Evolutionary conservation across 2,888 invertebrate species (phyloP), one percentile per base, ranked within the genome.

Genomic region (Drosophila algonquin): DNA sequence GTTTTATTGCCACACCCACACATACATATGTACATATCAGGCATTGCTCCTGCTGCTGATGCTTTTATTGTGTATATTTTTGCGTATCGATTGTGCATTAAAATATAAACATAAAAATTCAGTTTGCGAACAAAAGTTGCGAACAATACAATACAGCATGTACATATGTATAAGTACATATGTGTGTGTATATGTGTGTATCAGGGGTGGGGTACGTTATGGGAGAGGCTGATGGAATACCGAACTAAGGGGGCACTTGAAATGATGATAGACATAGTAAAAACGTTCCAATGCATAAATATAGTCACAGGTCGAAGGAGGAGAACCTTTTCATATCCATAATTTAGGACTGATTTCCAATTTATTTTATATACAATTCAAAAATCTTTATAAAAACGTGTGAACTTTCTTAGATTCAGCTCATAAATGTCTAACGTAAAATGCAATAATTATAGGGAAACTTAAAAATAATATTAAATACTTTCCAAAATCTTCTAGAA

Each of bases 271-370:
- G 21, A 21, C 21, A 12, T 18, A n/a, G 21, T 27, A 45, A 47
- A 40, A 24, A 30, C 30, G 27, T 54, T 40, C 18, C 57, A 24
- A 46, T 9, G 18, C 57, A 45, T 64, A 27, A 52, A 46, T 61
- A 46, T 53, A 14, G 35, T 5, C 35, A 10, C 35, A 61, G 45
- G 50, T 63, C 56, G 55, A 52, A 53, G 32, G 55, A 46, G 35
- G 55, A 46, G 35, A 73, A 81, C 75, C 72, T 64, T 76, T 87
- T 89, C 90, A 90, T 90, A 90, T 89, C 85, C 75, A 67, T 77
- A 80, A 75, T 67, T 80, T 86, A 76, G 80, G 88, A 88, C 90
- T 90, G 90, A 83, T 78, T 76, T 80, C 46, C 14, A 16, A 32
- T 18, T 63, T 47, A 63, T 56, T 64, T 67, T 27, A 56, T 27